Evolutionary conservation across 1,140 invertebrate species (phyloP), one percentile per base, ranked within the genome.

Genomic region (Gonatopus flavifemur): DNA sequence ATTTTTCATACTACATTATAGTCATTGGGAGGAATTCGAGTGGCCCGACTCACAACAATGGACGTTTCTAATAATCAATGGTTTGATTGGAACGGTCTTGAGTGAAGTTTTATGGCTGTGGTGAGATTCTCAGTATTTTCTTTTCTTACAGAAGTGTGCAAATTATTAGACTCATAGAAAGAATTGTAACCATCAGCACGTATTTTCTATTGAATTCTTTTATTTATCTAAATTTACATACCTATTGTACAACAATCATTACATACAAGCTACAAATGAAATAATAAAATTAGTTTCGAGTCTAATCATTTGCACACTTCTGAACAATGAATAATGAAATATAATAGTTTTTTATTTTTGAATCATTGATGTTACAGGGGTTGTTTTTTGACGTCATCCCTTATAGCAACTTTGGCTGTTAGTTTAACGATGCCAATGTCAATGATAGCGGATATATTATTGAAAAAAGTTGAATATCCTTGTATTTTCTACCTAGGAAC

Each of bases 31-130:
- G 78, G 74, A 78, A 30, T 94, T 94, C 67, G 85, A 89, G 72
- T 86, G 87, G 84, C 92, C 92, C n/a, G 85, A 82, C 55, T 81
- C 81, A 52, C 82, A 86, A 45, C 91, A 94, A 69, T 88, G 88
- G 81, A 77, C 87, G 4, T 83, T 89, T 66, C 77, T 95, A 53
- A 77, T 91, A 45, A 72, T 93, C 22, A 94, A 94, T 77, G 92
- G 91, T 49, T 70, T 95, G n/a, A 80, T 94, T 59, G 91, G 91
- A 44, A 94, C 91, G 28, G 88, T 94, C 42, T 70, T 94, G 7
- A 90, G 89, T 4, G 89, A 94, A 79, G 85, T 90, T 21, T 74
- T 94, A 35, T 94, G 92, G 92, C 76, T 95, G 22, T 94, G 91
- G 90, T 93, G 79, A 80, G 78, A 77, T 50, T 6, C n/a, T n/a